phyloP scores from a whole-genome alignment of 2,797 vertebrate genomes.

The Lepidocolaptes lacrymiger region DNA sequence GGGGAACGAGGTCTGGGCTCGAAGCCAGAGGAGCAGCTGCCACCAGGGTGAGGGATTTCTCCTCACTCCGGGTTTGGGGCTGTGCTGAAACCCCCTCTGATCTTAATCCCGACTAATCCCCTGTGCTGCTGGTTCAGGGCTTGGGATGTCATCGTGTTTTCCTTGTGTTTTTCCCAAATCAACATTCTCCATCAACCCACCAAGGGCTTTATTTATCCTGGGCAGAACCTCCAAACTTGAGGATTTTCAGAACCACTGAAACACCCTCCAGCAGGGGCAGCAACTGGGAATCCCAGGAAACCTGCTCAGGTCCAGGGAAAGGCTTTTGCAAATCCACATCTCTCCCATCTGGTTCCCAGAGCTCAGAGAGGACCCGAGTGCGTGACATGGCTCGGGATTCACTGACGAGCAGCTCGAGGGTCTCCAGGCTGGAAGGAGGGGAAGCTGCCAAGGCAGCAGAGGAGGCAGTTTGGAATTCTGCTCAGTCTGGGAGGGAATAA shows the following conservation, averaged over 20 bases:
- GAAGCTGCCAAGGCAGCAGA: not conserved
- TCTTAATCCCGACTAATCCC: slow-evolving; percentile 14
- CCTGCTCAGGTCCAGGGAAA: rapidly evolving
- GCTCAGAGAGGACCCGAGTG: not conserved
- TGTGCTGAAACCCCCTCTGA: not conserved
- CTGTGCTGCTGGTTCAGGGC: not conserved
- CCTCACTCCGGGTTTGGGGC: not conserved
- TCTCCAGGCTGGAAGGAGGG: not conserved
- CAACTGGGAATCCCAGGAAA: rapidly evolving
- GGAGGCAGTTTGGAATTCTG: not conserved
- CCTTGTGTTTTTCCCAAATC: rapidly evolving
- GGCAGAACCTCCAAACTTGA: not conserved
- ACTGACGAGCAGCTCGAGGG: not conserved
- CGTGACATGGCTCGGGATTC: not conserved
- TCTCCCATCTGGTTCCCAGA: not conserved
- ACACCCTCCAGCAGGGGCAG: not conserved
- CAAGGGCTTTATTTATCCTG: not conserved
- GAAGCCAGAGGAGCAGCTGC: not conserved
- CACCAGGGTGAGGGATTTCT: not conserved
- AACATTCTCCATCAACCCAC: not conserved
- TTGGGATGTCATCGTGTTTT: not conserved
- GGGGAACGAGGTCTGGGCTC: not conserved
- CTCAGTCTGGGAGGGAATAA: not conserved
- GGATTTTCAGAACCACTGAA: not conserved
- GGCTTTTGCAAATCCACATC: not conserved